These are phyloP conservation scores for Escarpia spicata DNA, from an alignment of 2,888 invertebrate species.

Conservation along the genomic window DNA sequence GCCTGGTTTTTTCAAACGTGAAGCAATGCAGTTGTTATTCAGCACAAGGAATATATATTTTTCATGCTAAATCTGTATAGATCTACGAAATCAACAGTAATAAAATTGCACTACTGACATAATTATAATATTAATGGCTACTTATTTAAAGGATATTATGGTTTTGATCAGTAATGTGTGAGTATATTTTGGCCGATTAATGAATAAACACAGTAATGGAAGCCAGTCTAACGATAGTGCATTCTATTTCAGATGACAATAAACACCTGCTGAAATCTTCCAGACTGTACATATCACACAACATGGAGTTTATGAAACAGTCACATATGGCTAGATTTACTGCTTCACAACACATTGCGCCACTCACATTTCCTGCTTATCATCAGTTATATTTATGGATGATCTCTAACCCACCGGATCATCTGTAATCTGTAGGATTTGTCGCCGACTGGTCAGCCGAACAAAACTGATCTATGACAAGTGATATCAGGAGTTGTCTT, in stretches of 20 bases:
- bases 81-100: no score
- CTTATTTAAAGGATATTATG: no score
- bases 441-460: background rate
- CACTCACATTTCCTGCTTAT: background rate
- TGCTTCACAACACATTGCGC: background rate
- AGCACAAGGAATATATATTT: no score
- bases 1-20: no score
- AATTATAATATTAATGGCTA: no score
- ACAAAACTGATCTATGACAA: conserved; percentile 5
- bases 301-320: background rate
- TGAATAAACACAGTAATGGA: background rate
- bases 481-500: background rate
- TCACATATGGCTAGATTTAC: background rate
- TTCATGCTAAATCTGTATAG: no score
- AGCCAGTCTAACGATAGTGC: background rate
- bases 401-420: background rate
- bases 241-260: no score
- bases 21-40: no score
- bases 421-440: background rate
- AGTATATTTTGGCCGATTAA: background rate
- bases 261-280: background rate
- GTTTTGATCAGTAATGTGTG: no score
- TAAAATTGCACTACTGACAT: no score
- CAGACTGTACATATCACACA: background rate
- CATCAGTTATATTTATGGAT: background rate